Conservation (phyloP, 2,888 invertebrate genomes). For the Gari tellinella region DNA sequence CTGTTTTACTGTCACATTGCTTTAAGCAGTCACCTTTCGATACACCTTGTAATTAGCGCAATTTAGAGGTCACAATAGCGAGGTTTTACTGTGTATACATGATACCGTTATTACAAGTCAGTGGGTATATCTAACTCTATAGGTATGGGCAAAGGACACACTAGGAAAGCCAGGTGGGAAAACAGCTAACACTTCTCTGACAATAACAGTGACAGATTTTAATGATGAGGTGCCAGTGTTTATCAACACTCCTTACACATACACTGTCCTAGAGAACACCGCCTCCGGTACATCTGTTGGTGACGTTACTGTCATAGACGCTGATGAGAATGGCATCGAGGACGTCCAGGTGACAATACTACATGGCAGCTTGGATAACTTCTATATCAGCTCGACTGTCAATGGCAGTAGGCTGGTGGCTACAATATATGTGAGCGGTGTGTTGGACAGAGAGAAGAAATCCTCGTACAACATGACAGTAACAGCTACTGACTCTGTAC, state of each 20-base stretch:
- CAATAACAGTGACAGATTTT: slow-evolving; percentile 45
- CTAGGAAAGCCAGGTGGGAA: slow-evolving; percentile 2
- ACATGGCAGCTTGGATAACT: slow-evolving; percentile 46
- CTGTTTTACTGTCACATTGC: too few relatives aligned
- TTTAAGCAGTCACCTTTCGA: too few relatives aligned
- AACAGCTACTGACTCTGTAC: slow-evolving; percentile 33
- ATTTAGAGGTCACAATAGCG: too few relatives aligned
- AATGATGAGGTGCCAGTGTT: slow-evolving; percentile 60
- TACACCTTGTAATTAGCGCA: too few relatives aligned
- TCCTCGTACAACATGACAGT: slow-evolving; percentile 37
- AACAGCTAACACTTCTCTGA: slow-evolving; percentile 17
- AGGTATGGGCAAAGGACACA: slow-evolving; percentile 32
- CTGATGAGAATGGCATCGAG: slow-evolving; percentile 30
- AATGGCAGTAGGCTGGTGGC: slow-evolving; percentile 38
- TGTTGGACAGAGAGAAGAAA: slow-evolving; percentile 52
- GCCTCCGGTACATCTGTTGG: slow-evolving; percentile 29
- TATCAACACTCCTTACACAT: slow-evolving; percentile 16
- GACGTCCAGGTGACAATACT: slow-evolving; percentile 38
- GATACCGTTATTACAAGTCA: too few relatives aligned
- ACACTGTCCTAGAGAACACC: slow-evolving; percentile 43
- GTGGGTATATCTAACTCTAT: neutral
- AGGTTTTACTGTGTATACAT: too few relatives aligned
- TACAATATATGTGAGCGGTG: slow-evolving; percentile 29
- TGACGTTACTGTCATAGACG: slow-evolving; percentile 40
- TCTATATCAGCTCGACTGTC: slow-evolving; percentile 42